Evolutionary conservation across 2,797 vertebrate genomes (phyloP), one percentile per base, ranked within the genome.

Genomic region (Sylvilagus floridanus): DNA sequence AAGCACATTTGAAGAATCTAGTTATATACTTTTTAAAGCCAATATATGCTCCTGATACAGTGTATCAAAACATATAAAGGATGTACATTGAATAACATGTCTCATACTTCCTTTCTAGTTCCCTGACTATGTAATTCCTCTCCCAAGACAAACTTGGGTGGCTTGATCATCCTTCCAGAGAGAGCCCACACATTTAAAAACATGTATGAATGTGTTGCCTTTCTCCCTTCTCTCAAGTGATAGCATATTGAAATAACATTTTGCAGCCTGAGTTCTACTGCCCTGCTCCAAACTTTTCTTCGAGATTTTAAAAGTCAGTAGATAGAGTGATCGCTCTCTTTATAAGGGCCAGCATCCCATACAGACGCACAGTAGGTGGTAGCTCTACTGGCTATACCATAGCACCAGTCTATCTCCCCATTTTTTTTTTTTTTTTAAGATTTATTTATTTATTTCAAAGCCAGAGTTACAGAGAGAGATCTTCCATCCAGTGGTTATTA

Each of bases 81-180:
- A 82, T 95, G 93, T 94, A 92, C 21, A 82, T 47, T 92, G 78
- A 95, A 92, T 95, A 90, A 93, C 95, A 87, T 90, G 73, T 96
- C 69, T 95, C 81, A 92, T 97, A 93, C 62, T 95, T 95, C 92
- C 83, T 96, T 50, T 94, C 86, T 57, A 93, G 68, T 96, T 96
- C 79, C 90, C 90, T 95, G 92, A 88, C 68, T 88, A 93, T 95
- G 57, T 50, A 94, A 54, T 96, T 95, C 77, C 77, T 78, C 50
- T 95, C 78, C 89, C 63, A 91, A 94, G 92, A 92, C 94, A 92
- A 95, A 88, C 79, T 37, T 17, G 4, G 75, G 50, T 95, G 92
- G 86, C 89, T 95, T 92, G 92, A 94, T 94, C 83, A 92, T 85
- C 95, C 83, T 95, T 97, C 92, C 94, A 92, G 73, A 87, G 95